Evolutionary conservation across 2,797 vertebrate genomes (phyloP).

Genomic region (Crenichthys baileyi): DNA sequence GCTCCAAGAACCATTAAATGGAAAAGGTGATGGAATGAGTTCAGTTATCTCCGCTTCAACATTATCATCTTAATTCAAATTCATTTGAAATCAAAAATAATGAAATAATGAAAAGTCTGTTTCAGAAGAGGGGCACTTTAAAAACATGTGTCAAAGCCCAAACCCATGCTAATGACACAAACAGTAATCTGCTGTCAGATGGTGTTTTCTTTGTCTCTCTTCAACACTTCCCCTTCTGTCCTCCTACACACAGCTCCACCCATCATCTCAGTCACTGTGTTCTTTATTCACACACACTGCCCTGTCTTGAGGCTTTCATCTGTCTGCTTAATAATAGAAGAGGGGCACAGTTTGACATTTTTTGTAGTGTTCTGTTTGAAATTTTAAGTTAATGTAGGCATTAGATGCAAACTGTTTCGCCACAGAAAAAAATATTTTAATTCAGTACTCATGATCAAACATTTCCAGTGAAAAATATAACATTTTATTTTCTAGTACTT

Average conservation of each 20-base stretch:
- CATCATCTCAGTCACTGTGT: conserved; percentile 47
- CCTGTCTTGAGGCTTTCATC: conserved; percentile 47
- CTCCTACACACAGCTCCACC: conserved; percentile 48
- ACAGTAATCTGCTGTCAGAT: conserved; percentile 65
- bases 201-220: conserved; percentile 60
- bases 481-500: no score
- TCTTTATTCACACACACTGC: conserved; percentile 32
- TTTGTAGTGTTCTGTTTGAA: not conserved
- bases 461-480: no score
- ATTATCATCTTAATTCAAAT: no score
- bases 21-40: no score
- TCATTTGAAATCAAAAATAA: no score
- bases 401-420: no score
- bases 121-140: conserved; percentile 46
- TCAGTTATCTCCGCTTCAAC: no score
- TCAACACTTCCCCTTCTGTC: conserved; percentile 63
- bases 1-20: no score
- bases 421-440: no score
- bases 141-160: conserved; percentile 29
- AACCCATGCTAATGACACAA: conserved; percentile 52
- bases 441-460: no score
- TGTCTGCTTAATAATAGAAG: conserved; percentile 52
- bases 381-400: not conserved
- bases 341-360: conserved; percentile 15
- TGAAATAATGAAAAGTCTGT: conserved; percentile 21